Evolutionary conservation across 2,888 invertebrate genomes (phyloP).

Genomic region (Volucella zonaria): DNA sequence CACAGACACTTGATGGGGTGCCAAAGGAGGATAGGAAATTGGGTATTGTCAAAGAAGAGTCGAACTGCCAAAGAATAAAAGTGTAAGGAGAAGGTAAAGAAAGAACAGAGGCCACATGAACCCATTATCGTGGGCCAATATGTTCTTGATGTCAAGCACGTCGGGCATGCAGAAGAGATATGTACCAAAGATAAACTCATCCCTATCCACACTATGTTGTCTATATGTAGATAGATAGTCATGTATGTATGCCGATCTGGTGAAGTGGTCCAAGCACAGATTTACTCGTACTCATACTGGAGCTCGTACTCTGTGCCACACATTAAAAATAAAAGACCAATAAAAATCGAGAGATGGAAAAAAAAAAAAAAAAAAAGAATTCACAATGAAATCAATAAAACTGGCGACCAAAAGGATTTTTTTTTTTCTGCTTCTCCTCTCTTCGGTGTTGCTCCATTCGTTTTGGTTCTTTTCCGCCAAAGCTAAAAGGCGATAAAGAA

Average conservation of each 20-base stretch:
- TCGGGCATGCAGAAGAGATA: conserved; percentile 72
- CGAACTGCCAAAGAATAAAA: too few relatives aligned
- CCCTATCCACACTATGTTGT: conserved; percentile 11
- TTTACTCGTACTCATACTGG: conserved; percentile 31
- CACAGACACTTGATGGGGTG: neutral
- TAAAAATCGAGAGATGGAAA: conserved; percentile 42
- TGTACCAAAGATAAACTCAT: conserved; percentile 70
- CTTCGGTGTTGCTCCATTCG: conserved; percentile 25
- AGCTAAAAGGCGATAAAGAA: conserved; percentile 58
- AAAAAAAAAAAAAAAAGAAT: conserved; percentile 25
- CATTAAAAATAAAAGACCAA: conserved; percentile 72
- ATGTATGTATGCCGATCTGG: conserved; percentile 48
- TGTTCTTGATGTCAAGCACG: conserved; percentile 73
- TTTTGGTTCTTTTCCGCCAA: conserved; percentile 5
- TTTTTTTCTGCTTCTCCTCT: conserved; percentile 21
- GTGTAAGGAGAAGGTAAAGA: conserved; percentile 3
- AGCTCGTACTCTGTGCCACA: conserved; percentile 49
- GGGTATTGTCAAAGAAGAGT: neutral
- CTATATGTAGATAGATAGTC: neutral
- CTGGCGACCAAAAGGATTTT: conserved; percentile 70
- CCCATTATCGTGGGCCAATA: conserved; percentile 74
- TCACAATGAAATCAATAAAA: conserved; percentile 70
- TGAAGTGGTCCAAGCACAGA: conserved; percentile 66
- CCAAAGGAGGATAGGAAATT: neutral
- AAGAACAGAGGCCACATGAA: conserved; percentile 70